Percentiles rank a stretch among this genome's conserved stretches.
phyloP scores from a whole-genome alignment of 2,888 invertebrate genomes.

The Hololepta plana region DNA sequence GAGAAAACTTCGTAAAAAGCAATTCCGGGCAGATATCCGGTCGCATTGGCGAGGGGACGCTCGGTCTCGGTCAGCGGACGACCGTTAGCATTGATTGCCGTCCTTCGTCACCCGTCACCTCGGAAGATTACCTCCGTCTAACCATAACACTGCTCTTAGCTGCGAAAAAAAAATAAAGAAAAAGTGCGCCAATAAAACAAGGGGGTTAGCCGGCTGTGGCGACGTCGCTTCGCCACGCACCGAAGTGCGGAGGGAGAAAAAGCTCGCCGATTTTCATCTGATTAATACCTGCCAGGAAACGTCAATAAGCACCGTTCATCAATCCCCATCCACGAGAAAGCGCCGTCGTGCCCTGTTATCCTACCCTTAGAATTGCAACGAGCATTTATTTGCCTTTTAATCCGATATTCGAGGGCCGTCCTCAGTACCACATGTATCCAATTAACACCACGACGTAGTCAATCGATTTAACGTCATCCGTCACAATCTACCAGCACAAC shows the following conservation, averaged over 20 bases:
- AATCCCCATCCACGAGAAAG: conserved; percentile 16
- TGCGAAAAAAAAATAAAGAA: conserved; percentile 28
- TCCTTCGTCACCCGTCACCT: conserved; percentile 30
- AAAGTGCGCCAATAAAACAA: conserved; percentile 27
- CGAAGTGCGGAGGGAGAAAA: too few species aligned
- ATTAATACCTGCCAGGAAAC: conserved; percentile 25
- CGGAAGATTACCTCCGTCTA: conserved; percentile 26
- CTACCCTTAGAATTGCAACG: too few species aligned
- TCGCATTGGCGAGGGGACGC: neutral
- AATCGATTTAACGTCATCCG: too few species aligned
- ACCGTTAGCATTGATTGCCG: conserved; percentile 27
- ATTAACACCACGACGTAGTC: too few species aligned
- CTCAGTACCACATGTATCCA: too few species aligned
- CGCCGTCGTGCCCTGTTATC: too few species aligned
- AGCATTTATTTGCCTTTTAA: too few species aligned
- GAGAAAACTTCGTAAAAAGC: too few species aligned
- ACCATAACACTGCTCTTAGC: conserved; percentile 27
- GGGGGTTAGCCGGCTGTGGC: conserved; percentile 21
- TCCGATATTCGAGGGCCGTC: too few species aligned
- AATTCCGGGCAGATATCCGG: too few species aligned
- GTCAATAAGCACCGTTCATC: conserved; percentile 22
- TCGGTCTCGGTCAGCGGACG: conserved; percentile 17
- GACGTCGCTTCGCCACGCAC: conserved; percentile 17
- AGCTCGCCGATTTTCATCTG: conserved; percentile 25
- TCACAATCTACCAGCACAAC: too few species aligned